Base-by-base conservation (phyloP, 2,888 invertebrate genomes). In the Panzeria rudis region DNA sequence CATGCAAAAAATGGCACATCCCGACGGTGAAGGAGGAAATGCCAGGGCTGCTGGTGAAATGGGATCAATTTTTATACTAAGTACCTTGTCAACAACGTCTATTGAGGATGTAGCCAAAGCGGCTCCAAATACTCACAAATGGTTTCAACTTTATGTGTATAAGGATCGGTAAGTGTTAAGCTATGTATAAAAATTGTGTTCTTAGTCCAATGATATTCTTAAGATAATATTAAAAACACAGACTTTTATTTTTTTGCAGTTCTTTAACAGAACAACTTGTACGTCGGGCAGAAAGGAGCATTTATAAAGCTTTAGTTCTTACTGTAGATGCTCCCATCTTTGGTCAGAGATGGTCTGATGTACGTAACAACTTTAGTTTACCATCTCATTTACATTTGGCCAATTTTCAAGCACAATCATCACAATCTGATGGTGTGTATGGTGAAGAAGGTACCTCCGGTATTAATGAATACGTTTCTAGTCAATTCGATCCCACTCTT, bases 121-220 rank as follows among this genome's bases (percentile, higher is more conserved):
- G 0, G 96, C 97, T 1, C 97, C 97, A 0, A 91, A 94, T 15
- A 95, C 95, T 0, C 93, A 95, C 20, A 97, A 97, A 91, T 98
- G 98, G 97, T 97, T 98, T 91, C 98, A 99, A 92, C 94, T 98
- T 0, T 98, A 98, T 91, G 96, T 98, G 87, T 98, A 97, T 91
- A 96, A 94, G 85, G 96, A 98, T 91, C 95, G 96, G 96, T 96
- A 41, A 61, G 86, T 68, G 1, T 17, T 66, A 29, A 1, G 17
- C 0, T 5, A 5, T 17, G 6, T 6, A n/a, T n/a, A n/a, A n/a
- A n/a, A n/a, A n/a, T n/a, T n/a, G n/a, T n/a, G n/a, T n/a, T n/a
- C n/a, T n/a, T n/a, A n/a, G n/a, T n/a, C n/a, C n/a, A n/a, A n/a
- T n/a, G n/a, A n/a, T n/a, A n/a, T n/a, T n/a, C n/a, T n/a, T n/a